These are phyloP conservation scores for Antechinus stuartii DNA, from an alignment of 2,113 vertebrate species.

Conservation along the genomic window DNA sequence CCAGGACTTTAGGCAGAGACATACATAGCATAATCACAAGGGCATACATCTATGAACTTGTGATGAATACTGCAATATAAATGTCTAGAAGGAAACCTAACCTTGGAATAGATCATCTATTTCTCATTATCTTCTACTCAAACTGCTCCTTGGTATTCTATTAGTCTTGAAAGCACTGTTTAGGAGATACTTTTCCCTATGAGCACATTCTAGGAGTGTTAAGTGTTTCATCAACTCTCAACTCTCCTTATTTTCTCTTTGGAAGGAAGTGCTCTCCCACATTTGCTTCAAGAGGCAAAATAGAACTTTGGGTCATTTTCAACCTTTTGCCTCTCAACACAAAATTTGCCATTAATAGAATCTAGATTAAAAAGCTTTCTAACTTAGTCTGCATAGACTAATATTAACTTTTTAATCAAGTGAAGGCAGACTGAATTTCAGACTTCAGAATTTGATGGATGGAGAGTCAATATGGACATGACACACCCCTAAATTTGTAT, in stretches of 20 bases:
- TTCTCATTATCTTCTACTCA: not conserved
- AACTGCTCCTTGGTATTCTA: not conserved
- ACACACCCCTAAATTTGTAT: conserved; percentile 67
- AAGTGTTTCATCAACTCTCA: conserved; percentile 8
- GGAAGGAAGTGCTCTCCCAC: conserved; percentile 25
- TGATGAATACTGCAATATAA: not conserved
- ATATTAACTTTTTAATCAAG: conserved; percentile 81
- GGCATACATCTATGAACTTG: not conserved
- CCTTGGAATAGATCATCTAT: not conserved
- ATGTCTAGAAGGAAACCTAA: not conserved
- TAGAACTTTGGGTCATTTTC: not conserved
- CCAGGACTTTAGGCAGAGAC: not conserved
- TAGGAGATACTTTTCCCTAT: conserved; percentile 5
- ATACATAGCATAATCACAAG: not conserved
- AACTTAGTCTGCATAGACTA: conserved; percentile 71
- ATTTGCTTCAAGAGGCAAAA: not conserved
- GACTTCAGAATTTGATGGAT: conserved; percentile 77
- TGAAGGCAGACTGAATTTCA: conserved; percentile 74
- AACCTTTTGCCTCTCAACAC: not conserved
- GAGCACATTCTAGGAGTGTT: not conserved
- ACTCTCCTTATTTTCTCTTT: conserved; percentile 20
- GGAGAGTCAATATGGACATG: conserved; percentile 69
- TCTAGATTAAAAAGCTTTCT: conserved; percentile 69
- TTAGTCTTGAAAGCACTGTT: not conserved
- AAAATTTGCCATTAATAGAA: conserved; percentile 41